Evolutionary conservation across 2,797 vertebrate genomes (phyloP).

Genomic region (Perodicticus potto): DNA sequence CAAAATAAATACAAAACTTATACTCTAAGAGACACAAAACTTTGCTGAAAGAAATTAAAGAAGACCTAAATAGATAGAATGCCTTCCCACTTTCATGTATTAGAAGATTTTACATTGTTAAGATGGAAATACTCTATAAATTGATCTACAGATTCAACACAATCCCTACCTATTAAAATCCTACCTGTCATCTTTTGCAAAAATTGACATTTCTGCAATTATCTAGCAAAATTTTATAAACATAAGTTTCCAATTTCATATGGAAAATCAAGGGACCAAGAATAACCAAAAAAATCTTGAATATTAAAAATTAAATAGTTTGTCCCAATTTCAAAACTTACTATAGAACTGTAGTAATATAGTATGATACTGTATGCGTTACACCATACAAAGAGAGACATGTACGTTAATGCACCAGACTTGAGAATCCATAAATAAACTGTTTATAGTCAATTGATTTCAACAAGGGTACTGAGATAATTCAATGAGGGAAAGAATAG

Average conservation of each 20-base stretch:
- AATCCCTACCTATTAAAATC: constrained; percentile 10
- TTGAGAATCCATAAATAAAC: not conserved
- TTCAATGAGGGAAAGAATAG: not conserved
- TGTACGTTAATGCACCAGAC: not conserved
- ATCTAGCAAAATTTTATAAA: constrained; percentile 2
- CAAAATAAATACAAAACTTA: constrained; percentile 28
- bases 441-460: not conserved
- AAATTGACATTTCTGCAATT: not conserved
- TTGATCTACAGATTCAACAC: not conserved
- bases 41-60: constrained; percentile 19
- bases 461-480: not conserved
- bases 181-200: not conserved
- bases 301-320: not conserved
- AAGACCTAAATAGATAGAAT: not conserved
- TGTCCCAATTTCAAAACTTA: constrained; percentile 19
- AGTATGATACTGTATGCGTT: not conserved
- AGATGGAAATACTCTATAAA: not conserved
- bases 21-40: constrained; percentile 14
- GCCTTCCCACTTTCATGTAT: not conserved
- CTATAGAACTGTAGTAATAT: not conserved
- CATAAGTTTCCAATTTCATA: constrained; percentile 13
- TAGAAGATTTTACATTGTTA: not conserved
- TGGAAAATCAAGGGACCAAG: constrained; percentile 18
- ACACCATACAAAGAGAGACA: not conserved
- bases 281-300: constrained; percentile 10